Percentiles rank a stretch among this genome's conserved stretches.
These are phyloP conservation scores for Manis crassicaudata DNA, from an alignment of 2,797 vertebrate genomes.

Conservation along the genomic window DNA sequence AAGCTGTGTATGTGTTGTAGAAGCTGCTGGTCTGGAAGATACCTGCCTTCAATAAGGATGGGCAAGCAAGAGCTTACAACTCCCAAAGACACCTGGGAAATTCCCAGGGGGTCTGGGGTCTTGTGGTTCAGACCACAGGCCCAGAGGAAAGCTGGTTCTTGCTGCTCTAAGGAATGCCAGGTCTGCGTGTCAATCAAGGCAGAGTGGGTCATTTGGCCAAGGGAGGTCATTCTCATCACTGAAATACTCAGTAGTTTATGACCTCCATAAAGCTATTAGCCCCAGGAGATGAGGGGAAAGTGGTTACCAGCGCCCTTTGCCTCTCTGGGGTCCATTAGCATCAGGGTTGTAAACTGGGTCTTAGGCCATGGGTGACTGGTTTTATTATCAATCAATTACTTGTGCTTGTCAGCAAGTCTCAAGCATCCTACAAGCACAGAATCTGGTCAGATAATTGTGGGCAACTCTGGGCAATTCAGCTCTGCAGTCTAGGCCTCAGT, in stretches of 20 bases:
- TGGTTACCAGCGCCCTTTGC: constrained; percentile 34
- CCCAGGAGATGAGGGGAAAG: constrained; percentile 52
- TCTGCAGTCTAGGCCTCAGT: background rate
- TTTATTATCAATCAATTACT: constrained; percentile 76
- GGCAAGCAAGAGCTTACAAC: background rate
- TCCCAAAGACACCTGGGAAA: background rate
- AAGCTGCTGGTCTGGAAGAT: background rate
- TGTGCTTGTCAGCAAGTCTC: constrained; percentile 55
- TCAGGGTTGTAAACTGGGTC: constrained; percentile 56
- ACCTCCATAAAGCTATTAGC: constrained; percentile 77
- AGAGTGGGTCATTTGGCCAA: constrained; percentile 54
- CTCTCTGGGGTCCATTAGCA: constrained; percentile 69
- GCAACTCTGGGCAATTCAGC: background rate
- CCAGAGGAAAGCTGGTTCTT: background rate
- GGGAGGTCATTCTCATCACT: constrained; percentile 71
- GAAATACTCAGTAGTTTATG: constrained; percentile 77
- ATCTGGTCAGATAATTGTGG: background rate
- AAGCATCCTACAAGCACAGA: background rate
- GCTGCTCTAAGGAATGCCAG: background rate
- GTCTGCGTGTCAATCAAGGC: constrained; percentile 71
- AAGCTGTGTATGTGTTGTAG: background rate
- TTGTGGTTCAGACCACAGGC: background rate
- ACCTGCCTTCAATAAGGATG: background rate
- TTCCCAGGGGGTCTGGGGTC: background rate
- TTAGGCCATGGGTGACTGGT: constrained; percentile 59